A percentile compares a stretch with the other conserved stretches of the same genome.
Conservation (phyloP, 2,113 vertebrate genomes). For the Chaetura pelagica region DNA sequence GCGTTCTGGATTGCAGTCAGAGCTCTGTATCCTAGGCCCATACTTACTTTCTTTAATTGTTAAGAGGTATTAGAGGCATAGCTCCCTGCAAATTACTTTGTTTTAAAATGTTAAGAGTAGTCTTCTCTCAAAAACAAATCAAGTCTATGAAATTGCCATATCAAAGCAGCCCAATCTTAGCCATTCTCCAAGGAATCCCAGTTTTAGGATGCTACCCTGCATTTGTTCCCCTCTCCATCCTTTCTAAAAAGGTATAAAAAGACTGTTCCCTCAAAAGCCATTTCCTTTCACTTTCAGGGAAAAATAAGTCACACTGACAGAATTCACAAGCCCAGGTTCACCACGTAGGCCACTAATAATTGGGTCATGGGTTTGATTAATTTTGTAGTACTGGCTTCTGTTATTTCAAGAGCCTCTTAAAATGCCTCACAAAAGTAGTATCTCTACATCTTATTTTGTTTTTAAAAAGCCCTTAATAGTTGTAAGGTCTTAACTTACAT, state of each 20-base stretch:
- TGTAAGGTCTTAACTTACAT: background rate
- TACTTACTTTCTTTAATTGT: background rate
- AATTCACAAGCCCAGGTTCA: background rate
- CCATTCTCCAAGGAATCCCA: background rate
- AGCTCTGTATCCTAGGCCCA: background rate
- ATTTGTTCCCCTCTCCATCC: background rate
- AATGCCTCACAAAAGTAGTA: background rate
- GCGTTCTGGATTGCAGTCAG: background rate
- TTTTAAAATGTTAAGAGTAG: background rate
- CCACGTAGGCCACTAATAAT: background rate
- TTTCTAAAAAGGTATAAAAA: background rate
- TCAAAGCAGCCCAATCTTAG: background rate
- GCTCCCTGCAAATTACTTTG: background rate
- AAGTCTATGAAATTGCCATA: background rate
- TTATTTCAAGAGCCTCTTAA: background rate
- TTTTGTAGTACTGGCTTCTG: background rate
- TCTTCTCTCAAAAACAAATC: background rate
- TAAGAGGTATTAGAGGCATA: background rate
- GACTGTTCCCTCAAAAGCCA: background rate
- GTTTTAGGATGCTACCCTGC: background rate
- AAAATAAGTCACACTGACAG: background rate
- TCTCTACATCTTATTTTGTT: background rate
- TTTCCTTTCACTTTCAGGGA: background rate
- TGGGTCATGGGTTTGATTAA: background rate
- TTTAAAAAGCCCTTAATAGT: background rate